Evolutionary conservation across 2,113 vertebrate genomes (phyloP), one percentile per base, ranked within the genome.

Genomic region (Neotoma lepida): DNA sequence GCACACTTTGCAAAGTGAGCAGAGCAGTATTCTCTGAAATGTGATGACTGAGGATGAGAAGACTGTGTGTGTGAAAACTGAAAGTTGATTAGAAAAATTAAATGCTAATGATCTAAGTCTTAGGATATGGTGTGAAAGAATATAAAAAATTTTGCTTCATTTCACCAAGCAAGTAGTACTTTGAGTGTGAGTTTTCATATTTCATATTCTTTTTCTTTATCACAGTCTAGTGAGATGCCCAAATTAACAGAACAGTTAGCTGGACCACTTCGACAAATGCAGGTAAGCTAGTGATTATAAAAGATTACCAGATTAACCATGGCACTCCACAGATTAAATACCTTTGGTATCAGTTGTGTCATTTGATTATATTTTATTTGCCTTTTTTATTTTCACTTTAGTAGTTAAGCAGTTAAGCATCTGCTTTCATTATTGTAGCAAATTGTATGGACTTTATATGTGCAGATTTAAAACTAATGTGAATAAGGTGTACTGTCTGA

Each of bases 181-280:
- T 78, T 96, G 92, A 90, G 63, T 9, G n/a, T 96, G 0, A 6
- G 0, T 0, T 88, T 97, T 97, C 96, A 74, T 22, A 39, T 94
- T 87, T 95, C 12, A 66, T 93, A 89, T 95, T 74, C 13, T 87
- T 74, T 89, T 84, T 84, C n/a, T 92, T 82, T 97, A 54, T 88
- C 93, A 94, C 96, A 99, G 99, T 99, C 99, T 71, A 99, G 98
- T 56, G 99, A 99, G 98, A 99, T 99, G 99, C 99, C 99, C 28
- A 99, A 99, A 91, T 94, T 99, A 95, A 99, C 99, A 0, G 99
- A 99, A 91, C 99, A 99, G 20, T 97, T 99, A 41, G 99, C 99
- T 4, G 99, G 99, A 49, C 99, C 99, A 0, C 98, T 99, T 91
- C 98, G 99, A 77, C 99, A 99, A 95, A 99, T 99, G 99, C 99